These are phyloP conservation scores for Tachystola acroxantha DNA, from an alignment of 2,888 invertebrate genomes.

Conservation along the genomic window DNA sequence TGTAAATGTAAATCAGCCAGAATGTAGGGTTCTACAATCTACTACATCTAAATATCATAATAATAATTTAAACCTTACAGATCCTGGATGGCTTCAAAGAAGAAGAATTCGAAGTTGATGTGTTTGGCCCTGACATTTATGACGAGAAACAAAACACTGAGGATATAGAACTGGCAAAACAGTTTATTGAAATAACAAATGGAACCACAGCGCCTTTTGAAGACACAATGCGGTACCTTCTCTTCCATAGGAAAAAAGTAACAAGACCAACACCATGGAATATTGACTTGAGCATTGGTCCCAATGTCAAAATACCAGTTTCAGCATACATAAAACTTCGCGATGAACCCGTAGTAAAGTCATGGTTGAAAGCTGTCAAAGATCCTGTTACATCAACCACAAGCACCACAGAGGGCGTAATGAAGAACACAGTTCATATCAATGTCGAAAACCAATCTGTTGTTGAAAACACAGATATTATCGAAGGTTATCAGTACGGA, in stretches of 20 bases:
- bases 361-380: conserved; percentile 52
- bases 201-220: conserved; percentile 74
- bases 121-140: conserved; percentile 76
- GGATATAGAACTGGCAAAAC: conserved; percentile 42
- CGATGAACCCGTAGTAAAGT: conserved; percentile 59
- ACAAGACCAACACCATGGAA: conserved; percentile 80
- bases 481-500: conserved; percentile 80
- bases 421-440: conserved; percentile 43
- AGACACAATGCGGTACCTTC: conserved; percentile 79
- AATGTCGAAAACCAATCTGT: conserved; percentile 68
- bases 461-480: conserved; percentile 68
- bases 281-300: conserved; percentile 78
- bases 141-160: conserved; percentile 45
- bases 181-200: conserved; percentile 60
- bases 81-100: conserved; percentile 75
- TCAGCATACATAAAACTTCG: conserved; percentile 74
- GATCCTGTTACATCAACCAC: conserved; percentile 54
- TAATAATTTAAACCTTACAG: too few species aligned
- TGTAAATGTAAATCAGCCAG: too few species aligned
- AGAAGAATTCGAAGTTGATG: conserved; percentile 77
- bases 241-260: conserved; percentile 72
- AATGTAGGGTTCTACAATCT: too few species aligned
- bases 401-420: conserved; percentile 54
- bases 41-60: too few species aligned
- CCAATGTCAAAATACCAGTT: conserved; percentile 79